Conservation (phyloP, 2,113 vertebrate species). For the Sinocyclocheilus anophthalmus region DNA sequence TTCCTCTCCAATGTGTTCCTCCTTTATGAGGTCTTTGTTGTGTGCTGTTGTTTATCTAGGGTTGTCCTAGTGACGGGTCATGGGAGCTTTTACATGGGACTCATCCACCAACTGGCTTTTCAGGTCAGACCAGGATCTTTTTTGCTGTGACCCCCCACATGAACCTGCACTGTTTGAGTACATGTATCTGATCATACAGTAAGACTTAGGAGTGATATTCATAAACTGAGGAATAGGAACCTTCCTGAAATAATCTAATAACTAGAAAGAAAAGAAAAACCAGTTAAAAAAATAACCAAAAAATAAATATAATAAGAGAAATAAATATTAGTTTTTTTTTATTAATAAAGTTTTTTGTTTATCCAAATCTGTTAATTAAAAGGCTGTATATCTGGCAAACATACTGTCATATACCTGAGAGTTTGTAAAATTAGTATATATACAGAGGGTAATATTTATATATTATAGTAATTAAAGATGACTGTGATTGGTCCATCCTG, state of each 20-base stretch:
- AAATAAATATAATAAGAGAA: background rate
- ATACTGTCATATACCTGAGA: background rate
- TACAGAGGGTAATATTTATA: background rate
- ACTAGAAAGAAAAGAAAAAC: background rate
- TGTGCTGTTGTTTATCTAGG: conserved; percentile 17
- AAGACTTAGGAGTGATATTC: background rate
- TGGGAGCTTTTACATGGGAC: background rate
- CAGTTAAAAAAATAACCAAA: background rate
- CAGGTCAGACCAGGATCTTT: background rate
- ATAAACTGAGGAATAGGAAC: background rate
- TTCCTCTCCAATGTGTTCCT: background rate
- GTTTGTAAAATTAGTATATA: background rate
- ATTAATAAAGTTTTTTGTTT: too few species aligned
- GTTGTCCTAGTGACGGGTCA: conserved; percentile 19
- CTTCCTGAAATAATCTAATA: background rate
- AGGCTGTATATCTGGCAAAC: background rate
- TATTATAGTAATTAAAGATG: background rate
- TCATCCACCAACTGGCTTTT: background rate
- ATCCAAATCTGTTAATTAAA: background rate
- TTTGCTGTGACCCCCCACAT: background rate
- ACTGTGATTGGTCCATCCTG: background rate
- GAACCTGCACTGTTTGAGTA: background rate
- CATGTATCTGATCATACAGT: background rate
- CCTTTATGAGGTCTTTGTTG: background rate
- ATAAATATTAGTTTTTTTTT: too few species aligned